These are phyloP conservation scores for Gyps fulvus DNA, from an alignment of 2,113 vertebrate species.

Conservation along the genomic window DNA sequence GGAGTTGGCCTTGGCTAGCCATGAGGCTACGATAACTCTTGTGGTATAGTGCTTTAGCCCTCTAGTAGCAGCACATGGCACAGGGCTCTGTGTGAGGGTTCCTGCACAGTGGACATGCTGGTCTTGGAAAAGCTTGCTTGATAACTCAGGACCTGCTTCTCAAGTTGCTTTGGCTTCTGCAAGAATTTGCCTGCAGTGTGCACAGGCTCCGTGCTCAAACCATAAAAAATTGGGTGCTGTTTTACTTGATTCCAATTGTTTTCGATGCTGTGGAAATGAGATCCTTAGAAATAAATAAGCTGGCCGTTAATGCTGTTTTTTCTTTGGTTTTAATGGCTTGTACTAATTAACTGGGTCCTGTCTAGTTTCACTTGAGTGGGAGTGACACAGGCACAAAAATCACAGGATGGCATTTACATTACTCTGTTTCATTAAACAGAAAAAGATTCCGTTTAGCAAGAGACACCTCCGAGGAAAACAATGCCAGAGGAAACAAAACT, in stretches of 20 bases:
- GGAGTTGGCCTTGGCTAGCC: not conserved
- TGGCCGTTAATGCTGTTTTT: not conserved
- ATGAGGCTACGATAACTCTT: not conserved
- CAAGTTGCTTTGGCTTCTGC: not conserved
- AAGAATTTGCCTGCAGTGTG: not conserved
- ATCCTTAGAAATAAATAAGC: slow-evolving; percentile 34
- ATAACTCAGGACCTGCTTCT: not conserved
- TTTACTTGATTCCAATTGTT: not conserved
- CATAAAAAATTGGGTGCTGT: not conserved
- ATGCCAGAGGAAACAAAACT: slow-evolving; percentile 29
- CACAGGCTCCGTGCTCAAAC: not conserved
- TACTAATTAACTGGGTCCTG: slow-evolving; percentile 36
- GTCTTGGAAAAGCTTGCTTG: not conserved
- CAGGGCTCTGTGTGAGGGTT: not conserved
- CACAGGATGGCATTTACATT: slow-evolving; percentile 29
- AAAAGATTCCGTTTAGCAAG: slow-evolving; percentile 4
- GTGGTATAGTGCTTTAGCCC: not conserved
- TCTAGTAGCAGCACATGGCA: not conserved
- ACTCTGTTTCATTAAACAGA: slow-evolving; percentile 21
- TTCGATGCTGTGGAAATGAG: not conserved
- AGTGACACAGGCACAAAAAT: not conserved
- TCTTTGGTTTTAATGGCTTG: slow-evolving; percentile 16
- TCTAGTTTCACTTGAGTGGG: slow-evolving; percentile 22
- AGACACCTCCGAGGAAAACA: slow-evolving; percentile 41
- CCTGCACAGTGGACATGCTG: not conserved